These are phyloP conservation scores for Eumerus sabulonum DNA, from an alignment of 2,888 invertebrate species.

Conservation along the genomic window DNA sequence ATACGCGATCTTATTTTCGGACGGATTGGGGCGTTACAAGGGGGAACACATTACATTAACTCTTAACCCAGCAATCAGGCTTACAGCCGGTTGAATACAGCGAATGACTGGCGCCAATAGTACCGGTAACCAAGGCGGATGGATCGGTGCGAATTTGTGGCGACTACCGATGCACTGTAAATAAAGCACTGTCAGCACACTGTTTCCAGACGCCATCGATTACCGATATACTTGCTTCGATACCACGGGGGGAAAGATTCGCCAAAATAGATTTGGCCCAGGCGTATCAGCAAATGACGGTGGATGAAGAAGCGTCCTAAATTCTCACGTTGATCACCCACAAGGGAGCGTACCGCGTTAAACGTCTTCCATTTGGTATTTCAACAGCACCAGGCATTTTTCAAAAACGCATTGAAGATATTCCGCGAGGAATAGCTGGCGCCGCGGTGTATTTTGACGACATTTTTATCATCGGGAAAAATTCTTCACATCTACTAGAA, in stretches of 20 bases:
- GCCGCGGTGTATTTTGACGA: slow-evolving; percentile 9
- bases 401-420: slow-evolving; percentile 17
- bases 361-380: slow-evolving; percentile 18
- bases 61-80: too few relatives aligned
- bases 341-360: slow-evolving; percentile 13
- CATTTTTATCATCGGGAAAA: slow-evolving; percentile 9
- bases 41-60: too few relatives aligned
- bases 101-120: too few relatives aligned
- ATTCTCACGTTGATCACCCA: slow-evolving; percentile 6
- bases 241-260: not conserved
- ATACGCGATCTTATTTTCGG: too few relatives aligned
- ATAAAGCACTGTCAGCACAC: too few relatives aligned
- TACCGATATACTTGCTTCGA: slow-evolving; percentile 7
- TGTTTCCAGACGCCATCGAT: too few relatives aligned
- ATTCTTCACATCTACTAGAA: not conserved
- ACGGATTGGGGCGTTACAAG: too few relatives aligned
- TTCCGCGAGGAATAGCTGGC: not conserved
- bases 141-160: too few relatives aligned
- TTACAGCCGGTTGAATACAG: too few relatives aligned
- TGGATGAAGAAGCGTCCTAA: slow-evolving; percentile 1
- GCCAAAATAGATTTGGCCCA: slow-evolving; percentile 18
- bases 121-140: too few relatives aligned
- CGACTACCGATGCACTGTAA: too few relatives aligned
- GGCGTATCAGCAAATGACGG: slow-evolving; percentile 5
- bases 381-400: slow-evolving; percentile 11